A percentile compares a stretch with the other conserved stretches of the same genome.
Evolutionary conservation across 2,113 vertebrate species (phyloP).

Genomic region (Galbula dea): DNA sequence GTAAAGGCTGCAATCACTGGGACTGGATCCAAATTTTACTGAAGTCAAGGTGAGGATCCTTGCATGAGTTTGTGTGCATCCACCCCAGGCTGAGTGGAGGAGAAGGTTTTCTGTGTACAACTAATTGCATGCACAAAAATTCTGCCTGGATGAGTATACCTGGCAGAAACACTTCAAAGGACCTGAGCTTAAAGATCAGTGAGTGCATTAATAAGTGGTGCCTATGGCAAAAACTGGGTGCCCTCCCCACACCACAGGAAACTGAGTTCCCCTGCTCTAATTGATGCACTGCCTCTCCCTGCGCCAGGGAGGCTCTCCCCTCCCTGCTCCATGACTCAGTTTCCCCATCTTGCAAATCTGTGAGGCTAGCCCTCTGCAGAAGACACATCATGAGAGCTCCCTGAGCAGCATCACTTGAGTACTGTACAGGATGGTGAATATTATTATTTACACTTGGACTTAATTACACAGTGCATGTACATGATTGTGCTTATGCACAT

Average conservation of each 20-base stretch:
- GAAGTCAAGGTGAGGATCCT: not conserved
- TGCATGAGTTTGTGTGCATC: not conserved
- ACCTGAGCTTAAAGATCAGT: not conserved
- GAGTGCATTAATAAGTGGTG: not conserved
- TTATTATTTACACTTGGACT: slow-evolving; percentile 27
- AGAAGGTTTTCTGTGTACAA: not conserved
- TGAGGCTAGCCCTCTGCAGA: not conserved
- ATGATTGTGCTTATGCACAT: slow-evolving; percentile 16
- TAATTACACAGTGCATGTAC: not conserved
- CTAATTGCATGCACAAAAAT: not conserved
- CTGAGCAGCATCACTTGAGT: not conserved
- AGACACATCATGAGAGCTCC: not conserved
- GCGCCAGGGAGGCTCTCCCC: not conserved
- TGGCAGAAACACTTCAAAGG: not conserved
- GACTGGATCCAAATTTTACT: not conserved
- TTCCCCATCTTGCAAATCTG: not conserved
- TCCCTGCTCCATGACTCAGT: not conserved
- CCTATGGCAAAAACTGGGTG: not conserved
- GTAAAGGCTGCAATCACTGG: not conserved
- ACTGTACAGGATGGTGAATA: not conserved
- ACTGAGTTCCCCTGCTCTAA: not conserved
- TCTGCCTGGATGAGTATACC: not conserved
- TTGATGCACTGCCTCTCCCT: not conserved
- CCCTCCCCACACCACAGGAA: not conserved
- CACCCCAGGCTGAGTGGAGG: not conserved